phyloP scores from a whole-genome alignment of 2,113 vertebrate genomes.

The Dryoscopus gambensis region DNA sequence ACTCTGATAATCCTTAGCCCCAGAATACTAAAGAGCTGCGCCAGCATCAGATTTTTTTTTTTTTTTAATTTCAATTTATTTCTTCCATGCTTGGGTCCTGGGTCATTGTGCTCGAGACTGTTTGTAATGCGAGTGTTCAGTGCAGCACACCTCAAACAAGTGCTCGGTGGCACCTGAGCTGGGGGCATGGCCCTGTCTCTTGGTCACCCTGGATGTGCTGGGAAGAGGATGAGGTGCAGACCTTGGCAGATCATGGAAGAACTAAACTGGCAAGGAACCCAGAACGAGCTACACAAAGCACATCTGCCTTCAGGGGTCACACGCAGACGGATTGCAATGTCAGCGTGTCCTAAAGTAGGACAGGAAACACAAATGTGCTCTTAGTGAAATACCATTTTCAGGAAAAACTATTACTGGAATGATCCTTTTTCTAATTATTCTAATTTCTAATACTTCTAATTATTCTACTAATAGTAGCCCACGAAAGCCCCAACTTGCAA shows the following conservation, averaged over 20 bases:
- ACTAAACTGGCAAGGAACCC: not conserved
- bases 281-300: not conserved
- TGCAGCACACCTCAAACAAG: not conserved
- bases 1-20: not conserved
- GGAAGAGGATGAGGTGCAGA: not conserved
- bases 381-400: not conserved
- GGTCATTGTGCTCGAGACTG: accelerated
- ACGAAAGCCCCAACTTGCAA: not conserved
- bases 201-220: not conserved
- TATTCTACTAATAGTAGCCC: not conserved
- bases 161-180: not conserved
- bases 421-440: not conserved
- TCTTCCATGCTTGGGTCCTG: not conserved
- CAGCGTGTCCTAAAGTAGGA: not conserved
- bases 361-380: not conserved
- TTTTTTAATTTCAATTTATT: not conserved
- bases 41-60: not conserved
- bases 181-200: not conserved
- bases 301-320: not conserved
- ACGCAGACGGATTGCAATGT: not conserved
- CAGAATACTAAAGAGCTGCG: not conserved
- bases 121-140: not conserved
- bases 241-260: not conserved
- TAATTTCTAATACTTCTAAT: not conserved
- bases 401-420: not conserved